A percentile compares a stretch with the other conserved stretches of the same genome.
Conservation (phyloP, 2,888 invertebrate species). For the Agriotes lineatus region DNA sequence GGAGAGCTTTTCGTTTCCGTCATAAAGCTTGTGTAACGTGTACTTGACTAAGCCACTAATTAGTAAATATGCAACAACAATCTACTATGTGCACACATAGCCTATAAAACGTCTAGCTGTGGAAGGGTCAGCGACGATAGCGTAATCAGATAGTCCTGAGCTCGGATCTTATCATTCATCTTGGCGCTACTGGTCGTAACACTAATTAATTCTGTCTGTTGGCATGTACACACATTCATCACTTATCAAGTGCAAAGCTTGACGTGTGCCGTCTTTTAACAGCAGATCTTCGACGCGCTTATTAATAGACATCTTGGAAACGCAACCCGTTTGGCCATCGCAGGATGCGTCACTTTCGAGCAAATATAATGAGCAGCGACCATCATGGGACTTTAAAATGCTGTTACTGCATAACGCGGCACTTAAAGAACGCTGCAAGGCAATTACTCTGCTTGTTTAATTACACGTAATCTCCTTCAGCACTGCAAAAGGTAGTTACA, state of each 20-base stretch:
- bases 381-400: background rate
- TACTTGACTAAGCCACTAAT: background rate
- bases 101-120: too few species aligned
- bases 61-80: too few species aligned
- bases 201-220: slow-evolving; percentile 48
- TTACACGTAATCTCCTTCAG: too few species aligned
- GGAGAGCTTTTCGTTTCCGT: too few species aligned
- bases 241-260: slow-evolving; percentile 44
- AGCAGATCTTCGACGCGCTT: slow-evolving; percentile 23
- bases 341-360: slow-evolving; percentile 16
- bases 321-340: background rate
- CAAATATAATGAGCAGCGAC: background rate
- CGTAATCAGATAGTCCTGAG: slow-evolving; percentile 31
- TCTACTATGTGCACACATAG: too few species aligned
- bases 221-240: slow-evolving; percentile 46
- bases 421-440: too few species aligned
- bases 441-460: too few species aligned
- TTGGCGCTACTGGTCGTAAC: slow-evolving; percentile 39
- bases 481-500: too few species aligned
- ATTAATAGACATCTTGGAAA: slow-evolving; percentile 24
- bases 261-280: slow-evolving; percentile 33
- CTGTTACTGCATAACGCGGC: too few species aligned
- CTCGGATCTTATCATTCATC: slow-evolving; percentile 38
- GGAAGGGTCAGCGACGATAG: slow-evolving; percentile 28
- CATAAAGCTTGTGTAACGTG: background rate